These are phyloP conservation scores for Pangasius djambal DNA, from an alignment of 2,797 vertebrate genomes.

Conservation along the genomic window DNA sequence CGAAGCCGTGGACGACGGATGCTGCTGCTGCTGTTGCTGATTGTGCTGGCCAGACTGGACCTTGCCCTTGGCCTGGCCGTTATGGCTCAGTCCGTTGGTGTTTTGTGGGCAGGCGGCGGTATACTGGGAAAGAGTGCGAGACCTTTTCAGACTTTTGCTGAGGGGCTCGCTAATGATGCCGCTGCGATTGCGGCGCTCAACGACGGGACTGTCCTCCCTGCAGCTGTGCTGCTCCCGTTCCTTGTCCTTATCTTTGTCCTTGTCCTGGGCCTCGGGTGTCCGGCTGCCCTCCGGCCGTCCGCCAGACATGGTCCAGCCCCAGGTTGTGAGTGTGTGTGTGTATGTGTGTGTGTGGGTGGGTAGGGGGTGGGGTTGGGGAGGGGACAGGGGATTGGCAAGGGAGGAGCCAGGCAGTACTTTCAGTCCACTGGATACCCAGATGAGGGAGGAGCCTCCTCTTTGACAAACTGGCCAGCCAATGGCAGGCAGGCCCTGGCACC, in stretches of 20 bases:
- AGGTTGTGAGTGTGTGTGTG: slow-evolving; percentile 66
- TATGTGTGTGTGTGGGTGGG: slow-evolving; percentile 68
- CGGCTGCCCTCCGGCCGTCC: slow-evolving; percentile 81
- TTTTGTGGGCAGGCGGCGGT: slow-evolving; percentile 83
- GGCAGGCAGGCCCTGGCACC: slow-evolving; percentile 74
- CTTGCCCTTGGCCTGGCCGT: slow-evolving; percentile 84
- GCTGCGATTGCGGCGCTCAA: slow-evolving; percentile 92
- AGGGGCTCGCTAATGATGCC: slow-evolving; percentile 97
- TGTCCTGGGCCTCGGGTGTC: slow-evolving; percentile 81
- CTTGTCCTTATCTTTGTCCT: slow-evolving; percentile 66
- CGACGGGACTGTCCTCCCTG: slow-evolving; percentile 79
- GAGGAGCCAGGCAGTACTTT: slow-evolving; percentile 55
- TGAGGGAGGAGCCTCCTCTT: slow-evolving; percentile 68
- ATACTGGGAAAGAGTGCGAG: slow-evolving; percentile 94
- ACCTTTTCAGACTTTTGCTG: slow-evolving; percentile 96
- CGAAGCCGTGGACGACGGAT: slow-evolving; percentile 81
- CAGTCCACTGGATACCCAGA: slow-evolving; percentile 66
- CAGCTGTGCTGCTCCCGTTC: slow-evolving; percentile 79
- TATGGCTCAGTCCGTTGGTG: slow-evolving; percentile 87
- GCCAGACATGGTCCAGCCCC: slow-evolving; percentile 88
- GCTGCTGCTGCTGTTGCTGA: slow-evolving; percentile 69
- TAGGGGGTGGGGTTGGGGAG: slow-evolving; percentile 61
- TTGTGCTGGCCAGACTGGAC: slow-evolving; percentile 74
- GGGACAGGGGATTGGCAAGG: slow-evolving; percentile 50
- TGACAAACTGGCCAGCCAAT: slow-evolving; percentile 63